Percentiles rank a stretch among this genome's conserved stretches.
phyloP scores from a whole-genome alignment of 2,113 vertebrate genomes.

The Tapirus terrestris region DNA sequence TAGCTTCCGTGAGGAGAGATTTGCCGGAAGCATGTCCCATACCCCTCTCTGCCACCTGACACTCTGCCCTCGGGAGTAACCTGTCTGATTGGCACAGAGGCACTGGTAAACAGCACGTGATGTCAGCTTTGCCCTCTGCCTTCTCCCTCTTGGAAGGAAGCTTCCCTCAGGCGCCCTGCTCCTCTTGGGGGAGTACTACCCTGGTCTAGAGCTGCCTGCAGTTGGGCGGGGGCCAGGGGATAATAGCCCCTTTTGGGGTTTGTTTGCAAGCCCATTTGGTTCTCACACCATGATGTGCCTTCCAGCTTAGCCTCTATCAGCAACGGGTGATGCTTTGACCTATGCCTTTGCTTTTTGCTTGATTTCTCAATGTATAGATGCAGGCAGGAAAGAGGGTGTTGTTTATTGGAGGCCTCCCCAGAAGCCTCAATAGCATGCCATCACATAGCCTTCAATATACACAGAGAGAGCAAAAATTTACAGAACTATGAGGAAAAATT shows the following conservation, averaged over 20 bases:
- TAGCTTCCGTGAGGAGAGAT: not conserved
- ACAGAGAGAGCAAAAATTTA: not conserved
- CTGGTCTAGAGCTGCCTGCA: not conserved
- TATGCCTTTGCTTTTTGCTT: not conserved
- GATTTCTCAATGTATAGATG: not conserved
- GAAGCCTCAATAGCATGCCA: not conserved
- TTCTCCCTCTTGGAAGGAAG: not conserved
- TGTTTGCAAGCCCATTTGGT: not conserved
- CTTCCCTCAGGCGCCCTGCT: not conserved
- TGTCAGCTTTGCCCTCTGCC: not conserved
- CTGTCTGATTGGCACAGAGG: not conserved
- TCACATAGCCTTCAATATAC: not conserved
- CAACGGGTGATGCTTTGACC: not conserved
- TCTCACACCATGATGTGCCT: not conserved
- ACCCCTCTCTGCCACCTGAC: not conserved
- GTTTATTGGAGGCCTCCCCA: not conserved
- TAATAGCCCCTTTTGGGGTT: not conserved
- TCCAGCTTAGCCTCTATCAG: not conserved
- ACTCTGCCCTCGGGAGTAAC: not conserved
- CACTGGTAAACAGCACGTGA: not conserved
- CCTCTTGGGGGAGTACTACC: not conserved
- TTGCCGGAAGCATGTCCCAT: not conserved
- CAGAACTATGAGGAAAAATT: not conserved
- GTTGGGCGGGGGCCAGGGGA: no score
- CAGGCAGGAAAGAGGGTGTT: not conserved